Conservation (phyloP, 2,113 vertebrate genomes). For the Oncorhynchus kisutch region DNA sequence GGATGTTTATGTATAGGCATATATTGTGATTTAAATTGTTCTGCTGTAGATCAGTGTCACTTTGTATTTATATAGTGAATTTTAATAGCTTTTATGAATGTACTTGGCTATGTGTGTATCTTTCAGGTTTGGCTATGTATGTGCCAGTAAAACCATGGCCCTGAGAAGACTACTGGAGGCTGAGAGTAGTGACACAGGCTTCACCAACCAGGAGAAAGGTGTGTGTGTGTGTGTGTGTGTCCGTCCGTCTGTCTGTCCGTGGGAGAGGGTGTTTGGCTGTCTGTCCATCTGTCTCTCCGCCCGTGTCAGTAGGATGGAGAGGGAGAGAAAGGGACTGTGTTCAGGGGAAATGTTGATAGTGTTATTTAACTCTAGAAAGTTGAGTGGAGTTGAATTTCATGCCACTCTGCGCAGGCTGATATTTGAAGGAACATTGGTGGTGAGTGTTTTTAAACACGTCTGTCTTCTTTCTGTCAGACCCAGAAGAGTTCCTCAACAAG, state of each 20-base stretch:
- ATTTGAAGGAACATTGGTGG: too few relatives aligned
- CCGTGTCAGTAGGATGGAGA: neutral
- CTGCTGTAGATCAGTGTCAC: too few relatives aligned
- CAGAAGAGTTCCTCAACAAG: constrained; percentile 83
- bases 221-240: constrained; percentile 2
- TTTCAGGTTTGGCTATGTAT: constrained; percentile 79
- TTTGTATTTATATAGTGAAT: too few relatives aligned
- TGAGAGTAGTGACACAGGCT: constrained; percentile 59
- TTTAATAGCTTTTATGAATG: neutral
- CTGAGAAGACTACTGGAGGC: constrained; percentile 77
- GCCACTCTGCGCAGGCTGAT: too few relatives aligned
- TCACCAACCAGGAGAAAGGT: constrained; percentile 81
- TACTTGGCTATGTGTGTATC: neutral
- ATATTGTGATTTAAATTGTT: too few relatives aligned
- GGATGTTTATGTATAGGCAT: too few relatives aligned
- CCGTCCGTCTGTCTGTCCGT: constrained; percentile 6
- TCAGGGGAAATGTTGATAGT: too few relatives aligned
- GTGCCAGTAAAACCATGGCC: constrained; percentile 84
- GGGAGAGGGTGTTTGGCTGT: constrained; percentile 6
- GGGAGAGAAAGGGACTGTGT: neutral
- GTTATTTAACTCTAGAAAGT: too few relatives aligned
- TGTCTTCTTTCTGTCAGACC: constrained; percentile 64
- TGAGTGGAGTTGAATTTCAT: too few relatives aligned
- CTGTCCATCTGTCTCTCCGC: neutral
- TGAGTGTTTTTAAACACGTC: constrained; percentile 43